Evolutionary conservation across 2,113 vertebrate genomes (phyloP).

Genomic region (Macrotus californicus): DNA sequence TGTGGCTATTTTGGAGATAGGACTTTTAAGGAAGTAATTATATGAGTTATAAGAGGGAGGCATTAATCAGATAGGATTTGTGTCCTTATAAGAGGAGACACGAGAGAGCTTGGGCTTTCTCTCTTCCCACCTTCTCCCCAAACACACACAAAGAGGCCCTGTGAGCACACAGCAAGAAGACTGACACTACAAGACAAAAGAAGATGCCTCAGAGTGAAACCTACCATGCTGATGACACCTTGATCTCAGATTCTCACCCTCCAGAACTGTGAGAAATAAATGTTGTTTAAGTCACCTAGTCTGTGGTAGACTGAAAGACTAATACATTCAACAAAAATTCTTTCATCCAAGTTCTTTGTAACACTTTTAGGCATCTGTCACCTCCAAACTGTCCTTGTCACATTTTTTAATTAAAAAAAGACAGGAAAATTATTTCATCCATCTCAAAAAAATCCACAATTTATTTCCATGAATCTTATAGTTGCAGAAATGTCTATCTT

Average conservation of each 20-base stretch:
- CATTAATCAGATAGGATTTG: neutral
- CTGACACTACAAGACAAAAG: neutral
- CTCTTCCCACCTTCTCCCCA: neutral
- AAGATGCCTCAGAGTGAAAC: neutral
- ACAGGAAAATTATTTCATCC: conserved; percentile 42
- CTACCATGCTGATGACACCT: neutral
- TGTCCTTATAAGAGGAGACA: neutral
- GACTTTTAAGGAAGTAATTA: neutral
- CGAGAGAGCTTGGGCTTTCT: neutral
- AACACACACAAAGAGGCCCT: neutral
- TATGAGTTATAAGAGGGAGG: neutral
- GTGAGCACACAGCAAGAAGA: neutral
- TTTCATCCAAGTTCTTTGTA: conserved; percentile 20
- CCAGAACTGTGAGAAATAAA: neutral
- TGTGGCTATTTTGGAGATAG: neutral
- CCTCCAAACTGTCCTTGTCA: conserved; percentile 14
- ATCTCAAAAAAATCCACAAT: conserved; percentile 40
- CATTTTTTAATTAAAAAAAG: conserved; percentile 68
- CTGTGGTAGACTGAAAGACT: neutral
- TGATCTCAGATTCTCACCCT: neutral
- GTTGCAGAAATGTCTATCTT: conserved; percentile 48
- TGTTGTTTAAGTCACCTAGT: neutral
- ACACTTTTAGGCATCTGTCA: conserved; percentile 37
- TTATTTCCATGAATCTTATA: conserved; percentile 55
- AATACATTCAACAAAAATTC: neutral